Conservation (phyloP, 2,888 invertebrate species). For the Chironomus riparius region DNA sequence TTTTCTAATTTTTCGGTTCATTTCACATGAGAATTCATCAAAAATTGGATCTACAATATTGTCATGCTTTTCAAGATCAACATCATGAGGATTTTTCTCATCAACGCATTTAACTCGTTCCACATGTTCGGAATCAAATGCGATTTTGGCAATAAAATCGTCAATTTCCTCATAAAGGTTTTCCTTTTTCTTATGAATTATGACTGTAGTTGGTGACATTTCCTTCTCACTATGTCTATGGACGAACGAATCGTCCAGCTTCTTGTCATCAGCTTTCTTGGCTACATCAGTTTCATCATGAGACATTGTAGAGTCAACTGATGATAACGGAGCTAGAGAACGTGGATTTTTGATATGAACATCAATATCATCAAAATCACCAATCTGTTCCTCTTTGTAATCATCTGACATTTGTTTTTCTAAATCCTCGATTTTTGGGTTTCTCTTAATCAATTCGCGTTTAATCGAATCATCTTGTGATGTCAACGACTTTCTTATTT, state of each 20-base stretch:
- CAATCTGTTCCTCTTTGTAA: slow-evolving; percentile 27
- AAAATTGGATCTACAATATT: slow-evolving; percentile 1
- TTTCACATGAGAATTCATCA: background rate
- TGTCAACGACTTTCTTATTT: background rate
- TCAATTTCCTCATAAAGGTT: slow-evolving; percentile 57
- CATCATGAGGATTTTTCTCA: background rate
- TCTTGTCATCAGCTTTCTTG: background rate
- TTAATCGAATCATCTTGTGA: background rate
- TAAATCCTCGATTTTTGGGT: background rate
- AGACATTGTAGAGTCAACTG: background rate
- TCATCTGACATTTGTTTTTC: slow-evolving; percentile 26
- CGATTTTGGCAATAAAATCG: slow-evolving; percentile 28
- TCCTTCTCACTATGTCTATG: no score
- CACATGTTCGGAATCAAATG: slow-evolving; percentile 22
- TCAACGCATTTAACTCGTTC: background rate
- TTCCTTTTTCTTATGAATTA: slow-evolving; percentile 44
- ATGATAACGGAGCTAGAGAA: no score
- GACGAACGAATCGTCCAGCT: slow-evolving; percentile 32
- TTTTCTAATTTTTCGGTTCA: background rate
- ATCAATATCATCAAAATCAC: no score
- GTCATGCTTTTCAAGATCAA: background rate
- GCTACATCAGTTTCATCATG: background rate
- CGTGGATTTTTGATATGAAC: no score
- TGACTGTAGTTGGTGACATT: no score
- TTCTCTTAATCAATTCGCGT: background rate